Percentiles rank a stretch among this genome's conserved stretches.
Evolutionary conservation across 2,888 invertebrate species (phyloP).

Genomic region (Tenthredo amoena): DNA sequence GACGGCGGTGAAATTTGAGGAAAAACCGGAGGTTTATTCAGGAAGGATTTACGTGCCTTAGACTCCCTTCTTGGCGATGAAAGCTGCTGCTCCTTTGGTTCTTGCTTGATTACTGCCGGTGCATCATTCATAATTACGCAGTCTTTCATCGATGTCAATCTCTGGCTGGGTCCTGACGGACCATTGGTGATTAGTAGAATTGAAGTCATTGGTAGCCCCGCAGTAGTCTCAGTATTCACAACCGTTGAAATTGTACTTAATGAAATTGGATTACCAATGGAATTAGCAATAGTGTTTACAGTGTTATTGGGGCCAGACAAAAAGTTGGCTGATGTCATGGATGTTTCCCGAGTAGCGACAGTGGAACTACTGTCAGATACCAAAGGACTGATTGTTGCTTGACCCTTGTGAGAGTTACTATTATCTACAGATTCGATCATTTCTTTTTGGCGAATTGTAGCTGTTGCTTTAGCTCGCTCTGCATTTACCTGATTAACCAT

Average conservation of each 20-base stretch:
- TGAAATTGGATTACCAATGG: conserved; percentile 23
- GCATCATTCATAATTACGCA: not conserved
- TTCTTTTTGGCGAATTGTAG: not conserved
- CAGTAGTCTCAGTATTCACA: not conserved
- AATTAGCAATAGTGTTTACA: conserved; percentile 19
- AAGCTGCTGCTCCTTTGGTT: conserved; percentile 59
- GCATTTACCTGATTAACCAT: conserved; percentile 69
- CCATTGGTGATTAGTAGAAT: conserved; percentile 39
- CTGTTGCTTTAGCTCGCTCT: conserved; percentile 61
- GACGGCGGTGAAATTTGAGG: conserved; percentile 58
- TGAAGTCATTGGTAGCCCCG: conserved; percentile 22
- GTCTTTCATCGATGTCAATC: conserved; percentile 5
- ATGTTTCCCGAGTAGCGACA: not conserved
- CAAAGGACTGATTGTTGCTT: not conserved
- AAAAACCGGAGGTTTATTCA: conserved; percentile 68
- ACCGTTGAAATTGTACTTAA: conserved; percentile 5
- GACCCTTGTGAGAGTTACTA: conserved; percentile 1
- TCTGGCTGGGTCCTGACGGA: not conserved
- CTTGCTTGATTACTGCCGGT: conserved; percentile 61
- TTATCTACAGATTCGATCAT: not conserved
- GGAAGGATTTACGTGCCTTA: conserved; percentile 77
- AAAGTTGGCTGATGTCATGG: not conserved
- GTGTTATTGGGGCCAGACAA: conserved; percentile 6
- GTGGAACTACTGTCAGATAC: not conserved
- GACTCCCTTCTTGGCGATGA: conserved; percentile 63